phyloP scores from a whole-genome alignment of 2,888 invertebrate genomes.

The Sussaba pulchella region DNA sequence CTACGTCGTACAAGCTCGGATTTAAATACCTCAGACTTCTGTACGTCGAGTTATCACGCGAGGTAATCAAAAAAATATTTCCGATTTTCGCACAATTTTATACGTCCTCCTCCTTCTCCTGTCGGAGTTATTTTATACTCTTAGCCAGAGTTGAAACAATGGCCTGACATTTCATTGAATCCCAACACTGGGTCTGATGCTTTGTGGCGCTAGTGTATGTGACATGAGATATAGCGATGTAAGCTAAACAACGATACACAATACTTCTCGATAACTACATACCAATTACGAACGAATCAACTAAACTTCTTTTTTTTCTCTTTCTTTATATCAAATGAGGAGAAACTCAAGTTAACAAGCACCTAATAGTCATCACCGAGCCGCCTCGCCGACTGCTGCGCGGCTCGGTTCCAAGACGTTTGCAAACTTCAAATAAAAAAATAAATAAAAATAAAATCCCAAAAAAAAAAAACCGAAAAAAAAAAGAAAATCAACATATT shows the following conservation, averaged over 20 bases:
- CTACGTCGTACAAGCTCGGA: no score
- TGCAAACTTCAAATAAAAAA: conserved; percentile 6
- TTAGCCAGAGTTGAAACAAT: no score
- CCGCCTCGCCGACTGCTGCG: neutral
- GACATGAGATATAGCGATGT: conserved; percentile 40
- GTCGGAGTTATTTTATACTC: no score
- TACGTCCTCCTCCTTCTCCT: no score
- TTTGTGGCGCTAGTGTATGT: no score
- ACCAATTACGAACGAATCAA: conserved; percentile 73
- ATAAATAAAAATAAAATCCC: neutral
- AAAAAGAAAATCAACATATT: conserved; percentile 10
- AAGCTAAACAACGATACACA: conserved; percentile 73
- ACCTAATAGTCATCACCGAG: conserved; percentile 25
- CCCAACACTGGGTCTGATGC: no score
- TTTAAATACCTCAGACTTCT: no score
- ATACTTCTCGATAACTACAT: conserved; percentile 68
- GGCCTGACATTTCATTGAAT: no score
- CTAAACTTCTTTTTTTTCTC: conserved; percentile 46
- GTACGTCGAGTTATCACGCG: no score
- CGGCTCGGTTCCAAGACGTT: conserved; percentile 53
- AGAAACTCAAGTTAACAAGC: conserved; percentile 41
- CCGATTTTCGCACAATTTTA: no score
- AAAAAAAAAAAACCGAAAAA: conserved; percentile 29
- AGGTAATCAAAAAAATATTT: no score
- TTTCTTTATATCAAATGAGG: conserved; percentile 54